Conservation (phyloP, 2,797 vertebrate genomes). For the Sus cebifrons region DNA sequence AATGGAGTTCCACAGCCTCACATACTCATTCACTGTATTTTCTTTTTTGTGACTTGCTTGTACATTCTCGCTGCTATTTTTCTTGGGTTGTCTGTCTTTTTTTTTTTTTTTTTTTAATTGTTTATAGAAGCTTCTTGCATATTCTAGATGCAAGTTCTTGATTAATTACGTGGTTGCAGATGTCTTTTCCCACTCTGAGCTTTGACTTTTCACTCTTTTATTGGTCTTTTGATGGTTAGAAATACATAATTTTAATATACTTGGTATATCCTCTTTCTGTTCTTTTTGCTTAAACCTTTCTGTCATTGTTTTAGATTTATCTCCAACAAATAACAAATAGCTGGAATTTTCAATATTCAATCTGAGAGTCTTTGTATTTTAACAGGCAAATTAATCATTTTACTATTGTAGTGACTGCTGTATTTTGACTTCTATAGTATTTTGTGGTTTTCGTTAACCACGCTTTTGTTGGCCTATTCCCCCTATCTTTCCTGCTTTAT, state of each 20-base stretch:
- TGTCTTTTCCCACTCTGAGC: neutral
- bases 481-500: neutral
- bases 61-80: neutral
- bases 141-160: neutral
- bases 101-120: neutral
- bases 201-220: neutral
- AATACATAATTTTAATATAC: neutral
- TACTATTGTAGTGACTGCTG: neutral
- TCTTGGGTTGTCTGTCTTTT: neutral
- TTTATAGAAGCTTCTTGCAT: neutral
- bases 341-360: neutral
- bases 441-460: neutral
- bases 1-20: neutral
- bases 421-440: neutral
- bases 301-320: neutral
- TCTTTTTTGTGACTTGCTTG: neutral
- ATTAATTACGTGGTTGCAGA: neutral
- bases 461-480: neutral
- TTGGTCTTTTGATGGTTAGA: neutral
- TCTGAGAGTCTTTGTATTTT: neutral
- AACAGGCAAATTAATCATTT: neutral
- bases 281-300: neutral
- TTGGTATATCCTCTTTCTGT: neutral
- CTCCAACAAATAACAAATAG: neutral
- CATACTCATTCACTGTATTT: neutral